Evolutionary conservation across 2,797 vertebrate genomes (phyloP).

Genomic region (Sebastes itinus): DNA sequence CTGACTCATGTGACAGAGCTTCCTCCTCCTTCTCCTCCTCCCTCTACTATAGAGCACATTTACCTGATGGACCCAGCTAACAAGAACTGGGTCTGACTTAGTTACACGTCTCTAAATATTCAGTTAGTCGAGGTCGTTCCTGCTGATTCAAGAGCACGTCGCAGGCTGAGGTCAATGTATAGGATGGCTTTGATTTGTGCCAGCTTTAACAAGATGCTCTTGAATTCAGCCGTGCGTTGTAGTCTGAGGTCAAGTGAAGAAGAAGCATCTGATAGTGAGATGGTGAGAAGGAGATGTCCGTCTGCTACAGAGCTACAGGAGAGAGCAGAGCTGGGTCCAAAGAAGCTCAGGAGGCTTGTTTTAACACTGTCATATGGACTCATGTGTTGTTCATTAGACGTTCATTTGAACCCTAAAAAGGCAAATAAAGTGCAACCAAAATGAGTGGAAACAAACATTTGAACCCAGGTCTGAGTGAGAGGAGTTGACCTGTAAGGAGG

Average conservation of each 20-base stretch:
- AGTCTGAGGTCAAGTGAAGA: constrained; percentile 36
- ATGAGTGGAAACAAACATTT: not conserved
- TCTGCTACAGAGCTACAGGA: constrained; percentile 7
- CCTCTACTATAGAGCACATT: not conserved
- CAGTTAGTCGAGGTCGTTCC: constrained; percentile 1
- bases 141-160: constrained; percentile 63
- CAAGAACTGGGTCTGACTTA: not conserved
- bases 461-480: constrained; percentile 47
- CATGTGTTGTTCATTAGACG: not conserved
- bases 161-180: not conserved
- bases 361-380: not conserved
- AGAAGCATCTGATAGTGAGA: constrained; percentile 24
- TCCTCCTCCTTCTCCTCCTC: not conserved
- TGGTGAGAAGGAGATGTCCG: not conserved
- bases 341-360: not conserved
- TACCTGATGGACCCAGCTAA: not conserved
- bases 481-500: constrained; percentile 57
- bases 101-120: not conserved
- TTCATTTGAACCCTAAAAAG: not conserved
- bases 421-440: not conserved
- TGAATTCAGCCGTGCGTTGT: constrained; percentile 46
- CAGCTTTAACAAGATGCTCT: constrained; percentile 25
- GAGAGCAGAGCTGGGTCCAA: constrained; percentile 45
- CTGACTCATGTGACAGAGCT: constrained; percentile 17
- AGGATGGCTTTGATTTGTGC: not conserved